Conservation (phyloP, 2,113 vertebrate genomes). For the Baryphthengus martii region DNA sequence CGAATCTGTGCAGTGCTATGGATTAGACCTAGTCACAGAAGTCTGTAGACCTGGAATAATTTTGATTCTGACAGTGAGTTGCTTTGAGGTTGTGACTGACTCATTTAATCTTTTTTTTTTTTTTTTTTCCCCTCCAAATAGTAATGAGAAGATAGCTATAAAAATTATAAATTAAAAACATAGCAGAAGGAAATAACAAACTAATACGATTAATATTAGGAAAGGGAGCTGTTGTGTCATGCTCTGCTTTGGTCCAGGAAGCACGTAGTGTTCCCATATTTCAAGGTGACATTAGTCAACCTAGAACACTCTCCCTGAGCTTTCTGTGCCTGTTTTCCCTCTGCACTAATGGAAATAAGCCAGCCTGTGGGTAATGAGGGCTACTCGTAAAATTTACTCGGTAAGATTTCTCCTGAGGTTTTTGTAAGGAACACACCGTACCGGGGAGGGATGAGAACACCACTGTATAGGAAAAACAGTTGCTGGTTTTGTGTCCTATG, state of each 20-base stretch:
- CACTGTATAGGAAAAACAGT: neutral
- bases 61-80: constrained; percentile 38
- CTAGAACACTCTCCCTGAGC: neutral
- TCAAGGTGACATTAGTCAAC: neutral
- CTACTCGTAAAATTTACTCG: no score
- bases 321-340: neutral
- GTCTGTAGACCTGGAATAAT: constrained; percentile 16
- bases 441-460: neutral
- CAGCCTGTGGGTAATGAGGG: neutral
- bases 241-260: neutral
- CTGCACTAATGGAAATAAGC: neutral
- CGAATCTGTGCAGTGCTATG: constrained; percentile 20
- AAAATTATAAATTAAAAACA: constrained; percentile 7
- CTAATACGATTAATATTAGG: neutral
- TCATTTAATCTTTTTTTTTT: constrained; percentile 30
- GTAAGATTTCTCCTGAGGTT: no score
- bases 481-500: neutral
- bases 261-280: neutral
- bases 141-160: neutral
- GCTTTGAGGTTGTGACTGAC: constrained; percentile 26
- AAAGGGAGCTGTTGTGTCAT: neutral
- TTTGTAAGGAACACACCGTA: neutral
- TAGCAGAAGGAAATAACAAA: neutral
- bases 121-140: neutral
- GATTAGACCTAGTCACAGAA: constrained; percentile 36